Conservation (phyloP, 2,113 vertebrate species). For the Talpa occidentalis region DNA sequence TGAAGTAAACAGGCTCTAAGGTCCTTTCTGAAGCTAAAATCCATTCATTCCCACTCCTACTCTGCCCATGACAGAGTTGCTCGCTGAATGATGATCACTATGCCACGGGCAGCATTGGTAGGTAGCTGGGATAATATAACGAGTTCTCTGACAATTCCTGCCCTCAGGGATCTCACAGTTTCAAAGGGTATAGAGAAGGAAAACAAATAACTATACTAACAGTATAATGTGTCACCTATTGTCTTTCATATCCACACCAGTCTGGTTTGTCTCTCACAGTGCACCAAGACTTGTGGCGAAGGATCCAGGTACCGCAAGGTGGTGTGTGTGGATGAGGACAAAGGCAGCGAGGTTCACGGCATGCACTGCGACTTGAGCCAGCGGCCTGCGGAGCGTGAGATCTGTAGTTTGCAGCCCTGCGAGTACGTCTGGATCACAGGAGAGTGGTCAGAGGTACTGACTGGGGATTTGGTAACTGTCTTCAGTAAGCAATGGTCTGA, state of each 20-base stretch:
- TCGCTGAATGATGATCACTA: fast-evolving
- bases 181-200: not conserved
- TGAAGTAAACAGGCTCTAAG: not conserved
- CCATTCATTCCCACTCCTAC: not conserved
- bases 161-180: not conserved
- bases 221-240: not conserved
- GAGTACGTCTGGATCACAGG: slow-evolving; percentile 97
- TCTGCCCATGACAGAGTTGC: not conserved
- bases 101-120: not conserved
- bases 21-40: not conserved
- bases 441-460: slow-evolving; percentile 94
- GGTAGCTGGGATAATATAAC: not conserved
- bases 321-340: slow-evolving; percentile 87
- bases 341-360: slow-evolving; percentile 80
- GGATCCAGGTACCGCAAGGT: slow-evolving; percentile 90
- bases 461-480: fast-evolving
- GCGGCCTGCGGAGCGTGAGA: slow-evolving; percentile 86
- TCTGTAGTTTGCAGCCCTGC: slow-evolving; percentile 90
- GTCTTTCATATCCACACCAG: not conserved
- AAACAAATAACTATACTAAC: not conserved
- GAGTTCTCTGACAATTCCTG: not conserved
- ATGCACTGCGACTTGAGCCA: slow-evolving; percentile 86
- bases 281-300: slow-evolving; percentile 91
- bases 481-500: not conserved
- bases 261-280: slow-evolving; percentile 85